Conservation (phyloP, 2,888 invertebrate species). For the Holacanthella duospinosa region DNA sequence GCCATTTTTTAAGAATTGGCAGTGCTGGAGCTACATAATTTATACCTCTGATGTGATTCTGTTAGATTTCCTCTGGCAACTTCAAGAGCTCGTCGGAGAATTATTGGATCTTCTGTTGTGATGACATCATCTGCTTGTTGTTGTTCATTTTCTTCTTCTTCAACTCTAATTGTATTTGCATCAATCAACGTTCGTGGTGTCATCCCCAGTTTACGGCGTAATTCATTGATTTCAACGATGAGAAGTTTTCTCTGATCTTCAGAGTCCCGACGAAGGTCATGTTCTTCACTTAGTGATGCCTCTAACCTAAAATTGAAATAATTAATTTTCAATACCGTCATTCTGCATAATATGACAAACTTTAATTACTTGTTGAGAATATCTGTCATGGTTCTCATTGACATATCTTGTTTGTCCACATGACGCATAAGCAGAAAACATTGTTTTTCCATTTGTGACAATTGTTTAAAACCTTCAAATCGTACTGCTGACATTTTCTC, state of each 20-base stretch:
- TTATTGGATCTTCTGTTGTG: constrained; percentile 14
- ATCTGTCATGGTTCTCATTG: constrained; percentile 27
- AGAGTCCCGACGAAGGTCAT: constrained; percentile 8
- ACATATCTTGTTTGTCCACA: constrained; percentile 28
- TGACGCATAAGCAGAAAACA: constrained; percentile 19
- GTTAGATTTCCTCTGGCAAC: constrained; percentile 16
- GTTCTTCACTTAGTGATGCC: constrained; percentile 14
- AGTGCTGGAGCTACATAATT: too few species aligned
- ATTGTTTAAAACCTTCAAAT: constrained; percentile 41
- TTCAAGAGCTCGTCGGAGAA: constrained; percentile 14
- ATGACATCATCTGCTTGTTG: constrained; percentile 17
- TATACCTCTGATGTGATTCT: constrained; percentile 22
- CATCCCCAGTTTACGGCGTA: constrained; percentile 16
- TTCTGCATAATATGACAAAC: neutral
- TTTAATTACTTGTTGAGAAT: constrained; percentile 21
- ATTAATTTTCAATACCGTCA: neutral
- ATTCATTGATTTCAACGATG: constrained; percentile 22
- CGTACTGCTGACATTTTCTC: constrained; percentile 13
- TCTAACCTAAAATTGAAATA: constrained; percentile 14
- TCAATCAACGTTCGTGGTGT: constrained; percentile 1
- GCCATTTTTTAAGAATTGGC: too few species aligned
- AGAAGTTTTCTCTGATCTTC: constrained; percentile 16
- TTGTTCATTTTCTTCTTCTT: constrained; percentile 1
- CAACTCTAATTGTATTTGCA: neutral
- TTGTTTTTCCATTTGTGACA: constrained; percentile 38